Base-by-base conservation (phyloP, 2,797 vertebrate genomes). In the Danio tinwini region DNA sequence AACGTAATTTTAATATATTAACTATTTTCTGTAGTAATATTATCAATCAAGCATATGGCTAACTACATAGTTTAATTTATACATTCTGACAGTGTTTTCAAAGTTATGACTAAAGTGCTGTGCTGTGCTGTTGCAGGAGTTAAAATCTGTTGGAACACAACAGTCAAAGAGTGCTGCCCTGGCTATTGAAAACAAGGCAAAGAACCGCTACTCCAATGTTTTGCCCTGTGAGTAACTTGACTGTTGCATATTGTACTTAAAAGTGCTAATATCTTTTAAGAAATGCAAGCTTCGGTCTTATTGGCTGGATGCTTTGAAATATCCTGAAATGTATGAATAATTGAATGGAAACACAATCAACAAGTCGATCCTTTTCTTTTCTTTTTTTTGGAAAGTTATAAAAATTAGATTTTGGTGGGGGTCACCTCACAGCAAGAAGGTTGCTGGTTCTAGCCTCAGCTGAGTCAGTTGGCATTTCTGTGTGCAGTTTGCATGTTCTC, bases 161-260 rank as follows among this genome's bases (percentile, higher is more conserved):
- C 96, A 97, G 84, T 82, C 94, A 0, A 98, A 95, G 89, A 89
- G 87, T 44, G 89, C 87, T 21, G 96, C 96, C 12, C 89, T 94
- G 79, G 84, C 88, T 70, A 5, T 90, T 39, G 96, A 98, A 47
- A 99, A 99, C 85, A 97, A 96, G 87, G 90, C 90, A 4, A 99
- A 99, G 93, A 99, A 99, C 82, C 96, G 98, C 88, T 99, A 98
- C 88, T 97, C 95, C 89, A 99, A 99, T 0, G 97, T 99, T 53
- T 91, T 98, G 75, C 97, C 98, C 59, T 99, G 98, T 99, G 90
- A 96, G 98, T 91, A 73, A 10, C 8, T 49, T 29, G 17, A 64
- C 5, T 44, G 9, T 58, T 29, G 4, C 9, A 49, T 62, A 37
- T 58, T 73, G 19, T 29, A 49, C 0, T 14, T 47, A 67, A 67